Evolutionary conservation across 2,888 invertebrate species (phyloP).

Genomic region (Crepidodera aurea): DNA sequence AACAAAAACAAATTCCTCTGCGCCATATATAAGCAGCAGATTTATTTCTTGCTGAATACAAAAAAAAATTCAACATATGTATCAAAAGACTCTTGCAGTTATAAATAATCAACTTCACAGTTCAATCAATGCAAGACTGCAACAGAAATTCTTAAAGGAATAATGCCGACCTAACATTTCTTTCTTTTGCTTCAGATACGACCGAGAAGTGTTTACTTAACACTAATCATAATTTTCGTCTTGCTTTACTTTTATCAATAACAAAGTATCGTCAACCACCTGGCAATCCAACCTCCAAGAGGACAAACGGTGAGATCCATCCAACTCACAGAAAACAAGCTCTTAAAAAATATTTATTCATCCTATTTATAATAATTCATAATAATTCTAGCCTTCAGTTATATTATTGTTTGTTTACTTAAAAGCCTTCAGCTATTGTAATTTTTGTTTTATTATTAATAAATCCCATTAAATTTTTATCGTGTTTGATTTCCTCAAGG

Average conservation of each 20-base stretch:
- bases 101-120: constrained; percentile 23
- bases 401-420: too few relatives aligned
- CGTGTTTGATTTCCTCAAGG: too few relatives aligned
- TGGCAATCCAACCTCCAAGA: too few relatives aligned
- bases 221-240: background rate
- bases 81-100: constrained; percentile 38
- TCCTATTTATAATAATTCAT: too few relatives aligned
- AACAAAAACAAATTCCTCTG: constrained; percentile 48
- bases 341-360: too few relatives aligned
- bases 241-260: background rate
- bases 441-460: too few relatives aligned
- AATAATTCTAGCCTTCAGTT: too few relatives aligned
- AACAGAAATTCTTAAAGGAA: constrained; percentile 1
- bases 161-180: background rate
- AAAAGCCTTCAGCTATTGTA: too few relatives aligned
- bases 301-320: too few relatives aligned
- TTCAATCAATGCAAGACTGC: constrained; percentile 17
- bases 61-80: constrained; percentile 46
- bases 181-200: background rate
- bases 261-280: too few relatives aligned
- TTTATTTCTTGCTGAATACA: constrained; percentile 47
- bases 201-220: background rate
- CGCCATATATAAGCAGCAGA: constrained; percentile 51
- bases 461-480: too few relatives aligned
- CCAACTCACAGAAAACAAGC: too few relatives aligned